Evolutionary conservation across 2,888 invertebrate genomes (phyloP).

Genomic region (Acrobeloides nanus): DNA sequence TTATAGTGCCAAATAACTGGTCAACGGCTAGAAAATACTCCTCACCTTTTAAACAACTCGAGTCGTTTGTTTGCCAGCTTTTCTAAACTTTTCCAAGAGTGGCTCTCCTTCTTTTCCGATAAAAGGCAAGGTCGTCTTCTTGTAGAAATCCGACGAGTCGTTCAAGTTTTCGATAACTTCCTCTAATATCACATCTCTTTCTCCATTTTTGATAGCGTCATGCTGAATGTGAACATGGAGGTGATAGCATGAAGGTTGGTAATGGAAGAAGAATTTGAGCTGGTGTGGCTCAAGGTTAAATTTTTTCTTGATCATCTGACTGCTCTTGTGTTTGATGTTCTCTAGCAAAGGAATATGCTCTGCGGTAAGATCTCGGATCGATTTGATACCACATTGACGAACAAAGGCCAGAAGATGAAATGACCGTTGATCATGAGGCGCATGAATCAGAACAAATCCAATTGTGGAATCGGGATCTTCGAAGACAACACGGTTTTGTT

Average conservation of each 20-base stretch:
- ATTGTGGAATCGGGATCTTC: conserved; percentile 70
- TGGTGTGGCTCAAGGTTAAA: conserved; percentile 66
- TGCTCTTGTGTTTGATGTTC: conserved; percentile 70
- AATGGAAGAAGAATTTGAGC: conserved; percentile 56
- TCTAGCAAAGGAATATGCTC: conserved; percentile 73
- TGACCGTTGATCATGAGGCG: too few species aligned
- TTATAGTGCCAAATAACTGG: too few species aligned
- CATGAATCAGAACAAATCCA: conserved; percentile 80
- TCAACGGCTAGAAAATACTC: too few species aligned
- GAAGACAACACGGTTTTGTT: conserved; percentile 76
- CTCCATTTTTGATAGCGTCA: conserved; percentile 16
- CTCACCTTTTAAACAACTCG: too few species aligned
- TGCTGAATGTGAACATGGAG: conserved; percentile 26
- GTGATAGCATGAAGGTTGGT: conserved; percentile 30
- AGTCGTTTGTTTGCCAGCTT: too few species aligned
- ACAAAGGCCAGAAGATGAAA: conserved; percentile 75
- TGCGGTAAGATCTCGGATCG: conserved; percentile 72
- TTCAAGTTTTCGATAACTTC: conserved; percentile 84
- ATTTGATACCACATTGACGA: conserved; percentile 68
- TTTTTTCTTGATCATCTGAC: conserved; percentile 70
- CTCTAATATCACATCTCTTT: conserved; percentile 59
- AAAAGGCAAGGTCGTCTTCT: conserved; percentile 72
- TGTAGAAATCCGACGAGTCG: conserved; percentile 73
- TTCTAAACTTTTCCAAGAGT: too few species aligned
- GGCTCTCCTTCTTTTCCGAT: too few species aligned